Base-by-base conservation (phyloP, 2,797 vertebrate species). In the Lepidocolaptes lacrymiger region DNA sequence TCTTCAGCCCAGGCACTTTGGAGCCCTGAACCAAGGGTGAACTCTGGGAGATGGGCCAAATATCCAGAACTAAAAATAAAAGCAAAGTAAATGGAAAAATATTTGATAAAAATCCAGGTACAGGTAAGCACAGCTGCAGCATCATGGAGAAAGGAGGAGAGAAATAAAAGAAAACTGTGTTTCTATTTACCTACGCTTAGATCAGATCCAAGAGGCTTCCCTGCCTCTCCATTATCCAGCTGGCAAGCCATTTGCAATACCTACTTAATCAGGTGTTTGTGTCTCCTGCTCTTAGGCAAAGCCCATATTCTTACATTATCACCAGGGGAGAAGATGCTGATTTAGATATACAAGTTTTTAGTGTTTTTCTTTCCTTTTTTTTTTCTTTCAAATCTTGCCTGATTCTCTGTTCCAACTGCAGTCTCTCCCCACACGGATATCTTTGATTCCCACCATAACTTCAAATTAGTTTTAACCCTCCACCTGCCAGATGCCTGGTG, bases 391-490 rank as follows among this genome's bases (percentile, higher is more conserved):
- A 81, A 64, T 87, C 55, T 44, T 59, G 6, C 21, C 30, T 71
- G 27, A 32, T 83, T 46, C 6, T 52, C 56, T 61, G 3, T 61
- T 88, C 72, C 43, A 85, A 4, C 30, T 51, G 52, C 61, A 74
- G 11, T 28, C 36, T 59, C 27, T 63, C 44, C 52, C 44, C 21
- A 32, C 12, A 18, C 16, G 10, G 22, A 44, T 44, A 49, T 49
- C 51, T 88, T 61, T 77, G 49, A 71, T 51, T 93, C n/a, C 28
- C 44, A 73, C 8, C 12, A 36, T 14, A 52, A 91, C 20, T 74
- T 83, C 54, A 80, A 54, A 64, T 37, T 15, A 75, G 4, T 54
- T 93, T 95, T 95, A 96, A 95, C 79, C 64, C 85, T 89, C 49
- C 64, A 49, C 13, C 24, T 54, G n/a, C 77, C 74, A 59, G 32